phyloP scores from a whole-genome alignment of 2,888 invertebrate genomes.

The Rhingia rostrata region DNA sequence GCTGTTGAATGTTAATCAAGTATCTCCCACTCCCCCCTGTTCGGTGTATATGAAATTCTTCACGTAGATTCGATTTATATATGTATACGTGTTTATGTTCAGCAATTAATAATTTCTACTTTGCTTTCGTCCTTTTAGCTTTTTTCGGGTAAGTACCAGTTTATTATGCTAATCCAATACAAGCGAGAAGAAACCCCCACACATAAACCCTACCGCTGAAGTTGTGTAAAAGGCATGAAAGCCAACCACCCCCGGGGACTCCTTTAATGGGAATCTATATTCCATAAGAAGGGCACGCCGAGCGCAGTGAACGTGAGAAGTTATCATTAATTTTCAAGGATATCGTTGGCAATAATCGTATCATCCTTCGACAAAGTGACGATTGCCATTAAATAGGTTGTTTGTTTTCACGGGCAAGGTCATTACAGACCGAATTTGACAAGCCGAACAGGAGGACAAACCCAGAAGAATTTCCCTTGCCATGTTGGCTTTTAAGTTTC shows the following conservation, averaged over 20 bases:
- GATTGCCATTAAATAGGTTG: constrained; percentile 72
- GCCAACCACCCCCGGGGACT: too few relatives aligned
- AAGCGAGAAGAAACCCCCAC: not conserved
- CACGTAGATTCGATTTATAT: not conserved
- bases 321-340: constrained; percentile 70
- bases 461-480: not conserved
- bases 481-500: not conserved
- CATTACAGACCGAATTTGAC: constrained; percentile 55
- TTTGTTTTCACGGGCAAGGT: constrained; percentile 57
- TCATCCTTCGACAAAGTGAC: constrained; percentile 73
- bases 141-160: constrained; percentile 43
- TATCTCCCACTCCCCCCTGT: constrained; percentile 6
- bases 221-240: not conserved
- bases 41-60: not conserved
- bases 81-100: constrained; percentile 7
- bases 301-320: constrained; percentile 51
- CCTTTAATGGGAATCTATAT: not conserved
- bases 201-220: not conserved
- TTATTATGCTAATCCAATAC: constrained; percentile 52
- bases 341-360: constrained; percentile 70
- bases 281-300: not conserved
- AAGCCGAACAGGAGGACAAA: constrained; percentile 16
- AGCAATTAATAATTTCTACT: constrained; percentile 65
- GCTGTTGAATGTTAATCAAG: constrained; percentile 49
- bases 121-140: constrained; percentile 23